phyloP scores from a whole-genome alignment of 37 sponge, comb jelly and placozoan species.

The Geodia barretti region DNA sequence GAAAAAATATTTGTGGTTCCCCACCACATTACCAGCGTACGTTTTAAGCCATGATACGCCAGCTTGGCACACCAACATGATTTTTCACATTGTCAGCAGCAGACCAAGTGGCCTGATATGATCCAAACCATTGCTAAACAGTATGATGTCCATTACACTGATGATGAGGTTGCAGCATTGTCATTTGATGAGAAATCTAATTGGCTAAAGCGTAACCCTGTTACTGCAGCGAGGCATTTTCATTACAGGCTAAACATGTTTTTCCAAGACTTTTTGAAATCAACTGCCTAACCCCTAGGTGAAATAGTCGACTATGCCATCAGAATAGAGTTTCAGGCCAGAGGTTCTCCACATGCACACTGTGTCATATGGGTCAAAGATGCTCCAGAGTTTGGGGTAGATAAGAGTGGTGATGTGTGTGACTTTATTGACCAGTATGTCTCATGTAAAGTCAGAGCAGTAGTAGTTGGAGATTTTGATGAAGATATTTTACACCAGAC shows the following conservation, averaged over 20 bases:
- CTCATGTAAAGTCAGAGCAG: neutral
- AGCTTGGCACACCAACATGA: constrained; percentile 43
- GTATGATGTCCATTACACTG: constrained; percentile 35
- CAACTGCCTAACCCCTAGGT: constrained; percentile 12
- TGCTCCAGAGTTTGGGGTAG: constrained; percentile 20
- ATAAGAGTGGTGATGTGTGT: neutral
- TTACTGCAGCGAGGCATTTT: constrained; percentile 36
- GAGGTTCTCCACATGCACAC: constrained; percentile 51
- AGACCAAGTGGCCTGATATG: constrained; percentile 50
- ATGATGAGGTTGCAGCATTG: constrained; percentile 14
- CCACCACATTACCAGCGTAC: constrained; percentile 25
- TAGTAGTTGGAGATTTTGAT: too few relatives aligned
- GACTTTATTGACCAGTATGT: neutral
- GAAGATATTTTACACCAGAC: too few relatives aligned
- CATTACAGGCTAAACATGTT: constrained; percentile 24
- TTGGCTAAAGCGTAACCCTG: constrained; percentile 24
- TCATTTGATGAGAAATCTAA: constrained; percentile 7
- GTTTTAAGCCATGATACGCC: constrained; percentile 37
- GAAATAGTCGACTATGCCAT: constrained; percentile 31
- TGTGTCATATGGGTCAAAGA: constrained; percentile 19
- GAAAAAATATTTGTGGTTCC: constrained; percentile 37
- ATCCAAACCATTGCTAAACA: constrained; percentile 41
- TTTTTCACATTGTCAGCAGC: constrained; percentile 40
- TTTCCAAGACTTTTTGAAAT: constrained; percentile 5
- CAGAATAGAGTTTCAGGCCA: constrained; percentile 41